These are phyloP conservation scores for Cyclina sinensis DNA, from an alignment of 1,140 invertebrate genomes.

Conservation along the genomic window DNA sequence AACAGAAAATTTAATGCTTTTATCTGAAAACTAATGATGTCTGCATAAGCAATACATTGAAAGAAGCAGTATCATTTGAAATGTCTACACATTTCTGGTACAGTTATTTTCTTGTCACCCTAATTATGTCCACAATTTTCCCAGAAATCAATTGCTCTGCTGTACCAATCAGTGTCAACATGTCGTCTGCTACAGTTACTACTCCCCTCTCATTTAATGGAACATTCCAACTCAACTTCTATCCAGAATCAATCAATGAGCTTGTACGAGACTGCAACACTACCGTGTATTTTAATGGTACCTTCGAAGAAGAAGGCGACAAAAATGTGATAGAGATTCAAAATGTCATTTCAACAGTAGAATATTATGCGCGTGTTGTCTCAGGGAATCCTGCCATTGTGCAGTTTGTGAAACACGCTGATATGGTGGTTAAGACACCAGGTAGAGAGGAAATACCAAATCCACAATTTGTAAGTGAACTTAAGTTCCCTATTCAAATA, in stretches of 20 bases:
- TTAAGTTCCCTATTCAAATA: constrained; percentile 73
- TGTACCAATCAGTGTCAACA: constrained; percentile 59
- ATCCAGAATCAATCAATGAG: constrained; percentile 67
- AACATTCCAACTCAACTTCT: constrained; percentile 58
- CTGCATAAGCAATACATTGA: neutral
- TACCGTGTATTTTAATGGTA: constrained; percentile 64
- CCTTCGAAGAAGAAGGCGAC: constrained; percentile 55
- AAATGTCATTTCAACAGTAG: neutral
- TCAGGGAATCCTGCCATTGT: constrained; percentile 47
- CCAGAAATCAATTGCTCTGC: constrained; percentile 49
- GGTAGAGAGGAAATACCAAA: constrained; percentile 62
- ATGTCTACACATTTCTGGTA: constrained; percentile 58
- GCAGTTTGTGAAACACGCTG: constrained; percentile 65
- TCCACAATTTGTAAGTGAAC: constrained; percentile 63
- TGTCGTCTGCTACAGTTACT: constrained; percentile 54
- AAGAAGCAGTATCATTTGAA: constrained; percentile 43
- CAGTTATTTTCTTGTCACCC: constrained; percentile 48
- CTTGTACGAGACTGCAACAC: constrained; percentile 62
- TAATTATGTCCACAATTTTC: constrained; percentile 54
- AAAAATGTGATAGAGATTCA: constrained; percentile 21
- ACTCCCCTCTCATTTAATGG: constrained; percentile 50
- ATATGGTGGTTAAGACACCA: constrained; percentile 65
- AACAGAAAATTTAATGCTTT: constrained; percentile 4
- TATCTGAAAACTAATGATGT: neutral
- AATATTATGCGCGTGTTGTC: constrained; percentile 46